Evolutionary conservation across 2,888 invertebrate species (phyloP).

Genomic region (Caenorhabditis sp.): DNA sequence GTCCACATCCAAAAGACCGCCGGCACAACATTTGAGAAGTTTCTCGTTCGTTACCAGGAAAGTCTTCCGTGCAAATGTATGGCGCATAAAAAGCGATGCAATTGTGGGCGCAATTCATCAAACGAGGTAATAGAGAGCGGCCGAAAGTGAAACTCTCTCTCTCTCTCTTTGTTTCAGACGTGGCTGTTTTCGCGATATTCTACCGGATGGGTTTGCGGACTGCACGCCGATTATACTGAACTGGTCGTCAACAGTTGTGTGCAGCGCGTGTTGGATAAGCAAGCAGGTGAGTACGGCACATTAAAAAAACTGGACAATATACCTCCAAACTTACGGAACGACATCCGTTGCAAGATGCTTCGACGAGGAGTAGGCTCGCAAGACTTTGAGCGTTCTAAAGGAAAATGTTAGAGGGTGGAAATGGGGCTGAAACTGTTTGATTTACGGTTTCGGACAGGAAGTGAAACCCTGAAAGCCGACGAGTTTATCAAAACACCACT

Average conservation of each 20-base stretch:
- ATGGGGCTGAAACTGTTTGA: neutral
- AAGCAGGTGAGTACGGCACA: conserved; percentile 82
- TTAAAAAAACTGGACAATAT: neutral
- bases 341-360: neutral
- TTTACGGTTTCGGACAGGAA: neutral
- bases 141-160: conserved; percentile 31
- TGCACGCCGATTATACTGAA: conserved; percentile 94
- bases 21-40: conserved; percentile 95
- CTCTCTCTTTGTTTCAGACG: conserved; percentile 81
- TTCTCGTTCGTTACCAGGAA: conserved; percentile 94
- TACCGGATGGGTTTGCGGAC: conserved; percentile 96
- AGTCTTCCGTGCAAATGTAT: conserved; percentile 92
- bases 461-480: conserved; percentile 6
- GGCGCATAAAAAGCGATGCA: conserved; percentile 76
- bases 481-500: conserved; percentile 20
- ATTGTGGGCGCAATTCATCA: conserved; percentile 75
- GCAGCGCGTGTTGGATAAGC: conserved; percentile 90
- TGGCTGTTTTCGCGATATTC: conserved; percentile 98
- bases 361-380: neutral
- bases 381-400: conserved; percentile 2
- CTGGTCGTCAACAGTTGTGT: conserved; percentile 87
- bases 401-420: neutral
- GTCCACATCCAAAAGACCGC: conserved; percentile 99
- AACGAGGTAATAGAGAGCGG: conserved; percentile 82
- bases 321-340: neutral